Evolutionary conservation across 2,797 vertebrate genomes (phyloP).

Genomic region (Allobates femoralis): DNA sequence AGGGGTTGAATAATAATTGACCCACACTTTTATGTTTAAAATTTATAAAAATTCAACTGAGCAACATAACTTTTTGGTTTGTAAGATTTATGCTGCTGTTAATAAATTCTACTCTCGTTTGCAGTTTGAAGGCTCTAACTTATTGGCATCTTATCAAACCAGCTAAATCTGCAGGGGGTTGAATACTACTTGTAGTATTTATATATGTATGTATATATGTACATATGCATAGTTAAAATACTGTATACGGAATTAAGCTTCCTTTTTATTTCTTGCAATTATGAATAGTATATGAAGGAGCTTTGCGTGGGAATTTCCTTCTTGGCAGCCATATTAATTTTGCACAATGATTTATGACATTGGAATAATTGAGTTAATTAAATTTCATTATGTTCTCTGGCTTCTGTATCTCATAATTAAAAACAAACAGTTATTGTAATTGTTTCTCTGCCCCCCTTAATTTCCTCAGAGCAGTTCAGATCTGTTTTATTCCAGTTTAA

Average conservation of each 20-base stretch:
- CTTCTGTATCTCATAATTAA: conserved; percentile 43
- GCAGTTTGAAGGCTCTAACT: too few relatives aligned
- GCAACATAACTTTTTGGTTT: too few relatives aligned
- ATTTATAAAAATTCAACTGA: too few relatives aligned
- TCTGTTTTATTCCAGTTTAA: conserved; percentile 5
- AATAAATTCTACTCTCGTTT: too few relatives aligned
- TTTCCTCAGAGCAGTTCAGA: not conserved
- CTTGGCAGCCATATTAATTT: conserved; percentile 3
- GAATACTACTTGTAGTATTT: too few relatives aligned
- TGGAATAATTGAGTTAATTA: conserved; percentile 4
- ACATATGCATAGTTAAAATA: too few relatives aligned
- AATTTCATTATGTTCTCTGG: conserved; percentile 29
- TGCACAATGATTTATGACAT: conserved; percentile 22
- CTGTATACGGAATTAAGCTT: not conserved
- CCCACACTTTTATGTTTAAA: too few relatives aligned
- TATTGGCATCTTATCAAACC: too few relatives aligned
- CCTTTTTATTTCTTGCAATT: not conserved
- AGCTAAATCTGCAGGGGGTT: too few relatives aligned
- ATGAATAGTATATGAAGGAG: not conserved
- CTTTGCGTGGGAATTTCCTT: not conserved
- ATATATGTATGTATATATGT: too few relatives aligned
- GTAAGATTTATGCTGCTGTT: too few relatives aligned
- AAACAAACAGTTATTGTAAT: conserved; percentile 38
- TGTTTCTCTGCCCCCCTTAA: conserved; percentile 1
- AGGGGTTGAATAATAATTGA: too few relatives aligned